Evolutionary conservation across 2,113 vertebrate species (phyloP), one percentile per base, ranked within the genome.

Genomic region (Amphiprion ocellaris): DNA sequence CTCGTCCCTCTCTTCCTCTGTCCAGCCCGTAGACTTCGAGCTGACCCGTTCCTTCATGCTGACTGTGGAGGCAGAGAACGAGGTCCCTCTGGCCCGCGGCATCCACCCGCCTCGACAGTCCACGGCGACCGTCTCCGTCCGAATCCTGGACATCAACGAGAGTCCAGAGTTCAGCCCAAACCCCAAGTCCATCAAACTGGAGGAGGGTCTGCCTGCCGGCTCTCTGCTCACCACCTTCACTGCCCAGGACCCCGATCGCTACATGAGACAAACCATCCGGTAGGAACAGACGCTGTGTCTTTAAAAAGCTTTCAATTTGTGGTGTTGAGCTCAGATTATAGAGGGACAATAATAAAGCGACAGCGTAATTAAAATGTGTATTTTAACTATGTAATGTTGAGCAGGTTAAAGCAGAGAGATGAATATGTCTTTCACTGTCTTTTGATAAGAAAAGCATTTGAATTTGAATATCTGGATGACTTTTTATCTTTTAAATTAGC

Each of bases 21-120:
- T 70, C 19, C 90, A 99, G 98, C 97, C 97, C 26, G 94, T 99
- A 74, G 98, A 99, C 93, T 99, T 96, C n/a, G 98, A 99, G 93
- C 94, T 93, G 69, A 97, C 93, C 65, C 96, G 96, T 75, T 96
- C 97, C 81, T 98, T 97, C 82, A 94, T 97, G 78, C 96, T 99
- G 73, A 97, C 95, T 0, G 98, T 99, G 61, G 95, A 96, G 90
- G 97, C 97, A 0, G 97, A 98, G 94, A 99, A 99, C 60, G 96
- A 99, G 93, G 95, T 96, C 82, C 92, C 96, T 21, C 92, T 99
- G 95, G 96, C 95, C 37, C 96, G 96, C n/a, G 97, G 97, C 30
- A 98, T 99, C 74, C 96, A 98, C 69, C 96, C 97, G 75, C 96
- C 97, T 21, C 97, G 97, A 72, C 97, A 98, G 89, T 98, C 98